Evolutionary conservation across 2,888 invertebrate genomes (phyloP).

Genomic region (Sinhomidia bicolor): DNA sequence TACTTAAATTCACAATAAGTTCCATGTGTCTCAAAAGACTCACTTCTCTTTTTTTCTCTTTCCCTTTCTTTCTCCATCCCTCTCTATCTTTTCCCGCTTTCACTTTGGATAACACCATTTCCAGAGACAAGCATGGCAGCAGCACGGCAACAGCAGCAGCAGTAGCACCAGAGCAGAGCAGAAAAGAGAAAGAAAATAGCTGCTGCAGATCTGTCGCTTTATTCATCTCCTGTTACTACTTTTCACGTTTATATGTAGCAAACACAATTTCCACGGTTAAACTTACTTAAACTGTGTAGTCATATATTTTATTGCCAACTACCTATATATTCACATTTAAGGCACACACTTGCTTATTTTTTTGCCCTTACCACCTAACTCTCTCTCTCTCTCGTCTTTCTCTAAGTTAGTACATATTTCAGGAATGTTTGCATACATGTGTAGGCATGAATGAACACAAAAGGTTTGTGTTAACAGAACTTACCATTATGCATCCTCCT

Average conservation of each 20-base stretch:
- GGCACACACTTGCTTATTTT: neutral
- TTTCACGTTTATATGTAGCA: constrained; percentile 41
- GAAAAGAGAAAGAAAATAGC: constrained; percentile 42
- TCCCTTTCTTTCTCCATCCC: constrained; percentile 11
- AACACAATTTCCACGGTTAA: constrained; percentile 41
- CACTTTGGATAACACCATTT: constrained; percentile 49
- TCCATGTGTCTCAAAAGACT: constrained; percentile 64
- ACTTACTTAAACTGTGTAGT: neutral
- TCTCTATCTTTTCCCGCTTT: constrained; percentile 44
- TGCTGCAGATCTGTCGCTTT: constrained; percentile 47
- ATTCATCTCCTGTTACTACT: constrained; percentile 60
- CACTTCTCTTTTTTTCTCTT: constrained; percentile 46
- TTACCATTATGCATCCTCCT: neutral
- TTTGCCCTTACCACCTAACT: neutral
- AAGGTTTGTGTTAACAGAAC: constrained; percentile 48
- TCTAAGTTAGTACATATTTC: neutral
- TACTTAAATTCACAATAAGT: constrained; percentile 73
- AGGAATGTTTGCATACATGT: constrained; percentile 54
- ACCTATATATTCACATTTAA: neutral
- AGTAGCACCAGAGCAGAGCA: constrained; percentile 2
- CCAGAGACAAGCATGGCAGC: neutral
- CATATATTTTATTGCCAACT: no score
- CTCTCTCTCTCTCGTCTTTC: neutral
- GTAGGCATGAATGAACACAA: constrained; percentile 58
- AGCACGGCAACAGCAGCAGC: neutral